Base-by-base conservation (phyloP, 1,140 invertebrate species). In the Homalodisca vitripennis region DNA sequence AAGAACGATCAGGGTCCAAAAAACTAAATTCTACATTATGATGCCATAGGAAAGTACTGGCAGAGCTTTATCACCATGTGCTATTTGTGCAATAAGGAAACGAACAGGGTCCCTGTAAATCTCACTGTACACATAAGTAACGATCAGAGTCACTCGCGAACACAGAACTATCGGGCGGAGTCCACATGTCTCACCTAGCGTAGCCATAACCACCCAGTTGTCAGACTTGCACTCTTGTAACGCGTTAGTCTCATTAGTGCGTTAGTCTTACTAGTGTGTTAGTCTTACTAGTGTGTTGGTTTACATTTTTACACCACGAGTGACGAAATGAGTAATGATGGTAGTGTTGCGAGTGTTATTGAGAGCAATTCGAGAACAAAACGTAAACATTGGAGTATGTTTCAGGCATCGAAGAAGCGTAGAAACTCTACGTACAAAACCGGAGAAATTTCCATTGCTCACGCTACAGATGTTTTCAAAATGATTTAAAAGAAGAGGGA, bases 1-100 rank as follows among this genome's bases (percentile, higher is more conserved):
- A 62, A 62, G 27, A 62, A 62, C 57, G 30, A 30, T 34, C 57
- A 62, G 26, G 41, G 53, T 69, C 22, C 20, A 69, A 64, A 62
- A 63, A 32, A 20, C 32, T 6, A 32, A 34, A 20, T 14, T 26
- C 3, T 63, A 12, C 6, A 13, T 62, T 62, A 13, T 62, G 20
- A 10, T 62, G 57, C 30, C 20, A 62, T 62, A 3, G 12, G 24
- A 24, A 26, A 12, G 22, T 12, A 10, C 3, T 27, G 22, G 48
- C 20, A 53, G 57, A 30, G 12, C 30, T 13, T 27, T 62, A 29
- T 10, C 6, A 14, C 24, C 57, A 27, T 30, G 57, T 62, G 57
- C 57, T 27, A 31, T 29, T 62, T 30, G 2, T 62, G 29, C 24
- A 62, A 24, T 10, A 20, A 62, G 29, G 22, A 27, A 24, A 62